Base-by-base conservation (phyloP, 2,797 vertebrate species). In the Hirundo rustica region DNA sequence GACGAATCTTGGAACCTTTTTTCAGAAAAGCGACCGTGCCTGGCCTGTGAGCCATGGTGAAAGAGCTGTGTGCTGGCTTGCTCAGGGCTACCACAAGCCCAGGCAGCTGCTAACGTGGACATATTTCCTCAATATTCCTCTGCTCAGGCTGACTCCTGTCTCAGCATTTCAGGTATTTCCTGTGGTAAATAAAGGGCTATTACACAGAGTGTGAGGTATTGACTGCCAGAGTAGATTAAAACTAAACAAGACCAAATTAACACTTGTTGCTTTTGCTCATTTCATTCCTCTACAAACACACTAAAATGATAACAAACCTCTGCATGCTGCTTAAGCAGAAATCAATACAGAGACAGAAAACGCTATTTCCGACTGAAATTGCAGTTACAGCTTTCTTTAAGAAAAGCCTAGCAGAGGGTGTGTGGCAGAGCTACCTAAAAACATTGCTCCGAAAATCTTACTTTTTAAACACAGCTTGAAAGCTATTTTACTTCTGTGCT, bases 221-320 rank as follows among this genome's bases (percentile, higher is more conserved):
- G 85, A 92, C 58, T 77, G 36, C 53, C 54, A 34, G 40, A 88
- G 76, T 51, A 92, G 88, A 88, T 86, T 81, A 92, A 91, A 95
- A 92, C 76, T 92, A 94, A 92, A 75, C 0, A 2, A 25, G 23
- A 23, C 27, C 54, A 17, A 89, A 94, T 94, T 89, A 89, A 88
- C 62, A 68, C 66, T 72, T 91, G 58, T 53, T 92, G 79, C 47
- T 95, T 94, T 90, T 90, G 47, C 36, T 61, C 17, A 62, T 85
- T 94, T 81, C 7, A 66, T 84, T 92, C 84, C 79, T 76, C 87
- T 73, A 72, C 40, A 84, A 81, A 78, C 0, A 1, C 4, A 0
- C 40, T 64, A 60, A 72, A 93, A 80, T 32, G 19, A 85, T 68
- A 47, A 81, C 76, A 94, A 91, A 88, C 13, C 30, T 64, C 66